Evolutionary conservation across 2,888 invertebrate genomes (phyloP).

Genomic region (Meteorus colon): DNA sequence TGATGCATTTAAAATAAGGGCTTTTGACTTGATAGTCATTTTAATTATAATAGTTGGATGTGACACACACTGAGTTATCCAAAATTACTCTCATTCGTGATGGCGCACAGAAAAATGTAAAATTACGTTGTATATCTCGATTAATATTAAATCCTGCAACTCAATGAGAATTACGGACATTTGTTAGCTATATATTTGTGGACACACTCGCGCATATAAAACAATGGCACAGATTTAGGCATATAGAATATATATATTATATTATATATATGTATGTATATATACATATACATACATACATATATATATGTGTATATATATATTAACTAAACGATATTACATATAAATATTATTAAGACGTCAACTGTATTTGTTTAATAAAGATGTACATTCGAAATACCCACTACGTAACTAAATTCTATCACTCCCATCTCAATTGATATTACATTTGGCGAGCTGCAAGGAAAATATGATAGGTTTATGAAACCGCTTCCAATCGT

Average conservation of each 20-base stretch:
- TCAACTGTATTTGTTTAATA: conserved; percentile 74
- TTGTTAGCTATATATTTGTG: conserved; percentile 52
- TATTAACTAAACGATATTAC: conserved; percentile 56
- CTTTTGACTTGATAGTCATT: conserved; percentile 25
- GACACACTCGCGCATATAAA: conserved; percentile 69
- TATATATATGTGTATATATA: no score
- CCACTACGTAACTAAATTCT: conserved; percentile 32
- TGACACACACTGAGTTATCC: conserved; percentile 67
- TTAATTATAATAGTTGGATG: conserved; percentile 45
- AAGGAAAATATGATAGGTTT: background rate
- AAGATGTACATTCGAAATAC: conserved; percentile 72
- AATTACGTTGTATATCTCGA: conserved; percentile 63
- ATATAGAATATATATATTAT: conserved; percentile 67
- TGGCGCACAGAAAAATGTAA: conserved; percentile 68
- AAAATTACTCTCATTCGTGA: conserved; percentile 64
- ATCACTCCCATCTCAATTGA: conserved; percentile 5
- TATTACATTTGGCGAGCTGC: no score
- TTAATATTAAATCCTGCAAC: conserved; percentile 33
- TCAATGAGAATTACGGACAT: conserved; percentile 33
- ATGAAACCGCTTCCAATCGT: conserved; percentile 9
- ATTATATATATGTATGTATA: conserved; percentile 59
- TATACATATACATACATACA: no score
- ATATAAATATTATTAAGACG: conserved; percentile 72
- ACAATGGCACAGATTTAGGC: conserved; percentile 72
- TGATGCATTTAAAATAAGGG: conserved; percentile 32